Evolutionary conservation across 2,888 invertebrate genomes (phyloP), one percentile per base, ranked within the genome.

Genomic region (Melanotus villosus): DNA sequence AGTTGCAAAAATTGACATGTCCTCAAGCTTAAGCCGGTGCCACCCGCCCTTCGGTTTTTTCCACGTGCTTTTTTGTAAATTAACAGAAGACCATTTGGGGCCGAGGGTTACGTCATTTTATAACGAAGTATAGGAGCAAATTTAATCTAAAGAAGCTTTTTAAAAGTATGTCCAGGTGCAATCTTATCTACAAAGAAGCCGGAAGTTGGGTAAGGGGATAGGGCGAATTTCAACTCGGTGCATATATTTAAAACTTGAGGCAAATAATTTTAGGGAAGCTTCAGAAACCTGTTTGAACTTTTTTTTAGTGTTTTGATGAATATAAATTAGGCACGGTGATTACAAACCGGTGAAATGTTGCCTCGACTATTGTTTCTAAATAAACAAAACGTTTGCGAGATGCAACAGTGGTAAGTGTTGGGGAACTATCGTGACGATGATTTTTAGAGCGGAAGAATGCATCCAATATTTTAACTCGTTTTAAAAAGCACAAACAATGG

Each of bases 171-270:
- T 32, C 43, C 58, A 58, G 58, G 43, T 58, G 58, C 41, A 41
- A 58, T 41, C 58, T 41, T 58, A 57, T 58, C 58, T 58, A 43
- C 41, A 43, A 26, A 58, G 43, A 43, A 26, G 38, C 58, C 58
- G 58, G 58, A 58, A 58, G 58, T 41, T 23, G 10, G 10, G 50
- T 50, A 32, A 32, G 58, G 38, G 43, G 58, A 41, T 26, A 41
- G 41, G 41, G 26, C 12, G 58, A 58, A 58, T 16, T 19, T 50
- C 7, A 30, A 26, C 50, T 9, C 30, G 1, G 47, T 14, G 14
- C 41, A n/a, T n/a, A n/a, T n/a, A n/a, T 47, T 47, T 12, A 14
- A 14, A 30, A 50, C 26, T 50, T 50, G 26, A 26, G 50, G 26
- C 2, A 14, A 50, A 50, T 30, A 26, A 30, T 21, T 18, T n/a